Evolutionary conservation across 1,140 invertebrate genomes (phyloP).

Genomic region (Drosophila melanogaster): Release_6_plus_ISO1_MT NT_033777.3:19944001-19944500

Average conservation of each 20-base stretch:
- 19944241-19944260: slow-evolving; percentile 51
- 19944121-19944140: slow-evolving; percentile 47
- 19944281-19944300: slow-evolving; percentile 37
- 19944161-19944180: slow-evolving; percentile 79
- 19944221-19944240: slow-evolving; percentile 2
- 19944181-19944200: slow-evolving; percentile 74
- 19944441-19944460: slow-evolving; percentile 7
- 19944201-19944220: slow-evolving; percentile 48
- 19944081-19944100: slow-evolving; percentile 61
- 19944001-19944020: slow-evolving; percentile 19
- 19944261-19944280: slow-evolving; percentile 61
- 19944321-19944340: slow-evolving; percentile 74
- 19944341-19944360: slow-evolving; percentile 77
- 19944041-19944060: slow-evolving; percentile 45
- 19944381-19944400: slow-evolving; percentile 13
- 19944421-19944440: slow-evolving; percentile 59
- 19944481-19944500: slow-evolving; percentile 77
- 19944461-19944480: slow-evolving; percentile 71
- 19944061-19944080: slow-evolving; percentile 63
- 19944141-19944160: slow-evolving; percentile 53
- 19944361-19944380: slow-evolving; percentile 41
- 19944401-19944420: slow-evolving; percentile 82
- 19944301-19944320: slow-evolving; percentile 39
- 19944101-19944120: slow-evolving; percentile 14
- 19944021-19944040: neutral